Percentiles rank a stretch among this genome's conserved stretches.
These are phyloP conservation scores for Ormyrus labotus DNA, from an alignment of 2,888 invertebrate species.

Conservation along the genomic window DNA sequence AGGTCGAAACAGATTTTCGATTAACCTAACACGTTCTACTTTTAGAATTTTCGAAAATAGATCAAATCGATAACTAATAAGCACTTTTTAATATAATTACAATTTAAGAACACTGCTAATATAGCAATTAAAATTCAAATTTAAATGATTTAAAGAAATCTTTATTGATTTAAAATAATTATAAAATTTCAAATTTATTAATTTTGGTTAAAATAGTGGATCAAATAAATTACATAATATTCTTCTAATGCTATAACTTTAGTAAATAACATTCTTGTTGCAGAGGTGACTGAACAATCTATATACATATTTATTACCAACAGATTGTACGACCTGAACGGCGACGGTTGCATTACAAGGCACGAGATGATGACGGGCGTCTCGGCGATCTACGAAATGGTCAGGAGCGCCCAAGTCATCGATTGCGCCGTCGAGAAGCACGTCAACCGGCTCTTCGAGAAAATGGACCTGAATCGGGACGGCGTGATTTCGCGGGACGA, in stretches of 20 bases:
- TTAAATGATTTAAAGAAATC: too few species aligned
- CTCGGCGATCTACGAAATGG: constrained; percentile 70
- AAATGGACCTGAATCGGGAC: constrained; percentile 69
- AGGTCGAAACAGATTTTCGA: too few species aligned
- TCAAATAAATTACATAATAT: background rate
- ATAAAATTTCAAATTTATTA: background rate
- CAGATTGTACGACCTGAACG: constrained; percentile 70
- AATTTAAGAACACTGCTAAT: too few species aligned
- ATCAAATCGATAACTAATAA: too few species aligned
- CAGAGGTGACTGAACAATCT: too few species aligned
- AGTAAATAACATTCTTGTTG: too few species aligned
- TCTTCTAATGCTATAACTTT: too few species aligned
- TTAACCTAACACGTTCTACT: too few species aligned
- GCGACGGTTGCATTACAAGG: constrained; percentile 70
- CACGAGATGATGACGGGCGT: constrained; percentile 67
- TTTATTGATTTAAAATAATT: background rate
- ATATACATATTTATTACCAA: constrained; percentile 6
- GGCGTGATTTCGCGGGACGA: constrained; percentile 70
- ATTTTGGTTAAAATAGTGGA: background rate
- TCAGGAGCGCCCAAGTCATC: constrained; percentile 62
- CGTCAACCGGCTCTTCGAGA: constrained; percentile 69
- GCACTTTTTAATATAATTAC: too few species aligned
- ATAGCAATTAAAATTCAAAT: too few species aligned
- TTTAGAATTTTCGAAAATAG: too few species aligned
- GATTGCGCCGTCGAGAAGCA: constrained; percentile 63